phyloP scores from a whole-genome alignment of 2,888 invertebrate species.

The Anodontia alba region DNA sequence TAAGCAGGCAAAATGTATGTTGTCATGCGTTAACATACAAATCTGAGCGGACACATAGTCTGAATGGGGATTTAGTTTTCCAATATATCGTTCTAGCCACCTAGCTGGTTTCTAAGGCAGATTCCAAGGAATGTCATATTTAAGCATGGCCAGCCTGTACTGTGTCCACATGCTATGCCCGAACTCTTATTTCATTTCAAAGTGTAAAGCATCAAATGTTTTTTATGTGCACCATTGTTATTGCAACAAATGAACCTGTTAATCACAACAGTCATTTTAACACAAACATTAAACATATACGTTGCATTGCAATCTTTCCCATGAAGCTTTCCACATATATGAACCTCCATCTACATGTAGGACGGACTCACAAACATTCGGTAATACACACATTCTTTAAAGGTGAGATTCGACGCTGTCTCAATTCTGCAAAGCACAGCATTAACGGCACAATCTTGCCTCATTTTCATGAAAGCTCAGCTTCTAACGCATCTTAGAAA shows the following conservation, averaged over 20 bases:
- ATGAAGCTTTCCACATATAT: not conserved
- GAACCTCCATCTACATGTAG: not conserved
- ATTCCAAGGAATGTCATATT: too few species aligned
- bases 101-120: too few species aligned
- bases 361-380: not conserved
- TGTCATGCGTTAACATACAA: too few species aligned
- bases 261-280: not conserved
- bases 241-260: slow-evolving; percentile 1
- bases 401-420: not conserved
- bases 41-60: too few species aligned
- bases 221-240: not conserved
- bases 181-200: too few species aligned
- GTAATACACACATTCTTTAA: not conserved
- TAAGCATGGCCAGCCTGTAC: too few species aligned
- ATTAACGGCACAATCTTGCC: not conserved
- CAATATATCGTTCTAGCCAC: too few species aligned
- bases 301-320: slow-evolving; percentile 6
- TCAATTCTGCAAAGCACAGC: not conserved
- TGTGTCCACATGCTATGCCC: too few species aligned
- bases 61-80: too few species aligned
- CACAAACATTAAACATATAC: not conserved
- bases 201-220: too few species aligned
- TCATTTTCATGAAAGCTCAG: not conserved
- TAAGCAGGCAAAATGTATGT: too few species aligned
- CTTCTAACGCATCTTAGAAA: not conserved